Conservation (phyloP, 2,888 invertebrate genomes). For the Ischnus inquisitorius region DNA sequence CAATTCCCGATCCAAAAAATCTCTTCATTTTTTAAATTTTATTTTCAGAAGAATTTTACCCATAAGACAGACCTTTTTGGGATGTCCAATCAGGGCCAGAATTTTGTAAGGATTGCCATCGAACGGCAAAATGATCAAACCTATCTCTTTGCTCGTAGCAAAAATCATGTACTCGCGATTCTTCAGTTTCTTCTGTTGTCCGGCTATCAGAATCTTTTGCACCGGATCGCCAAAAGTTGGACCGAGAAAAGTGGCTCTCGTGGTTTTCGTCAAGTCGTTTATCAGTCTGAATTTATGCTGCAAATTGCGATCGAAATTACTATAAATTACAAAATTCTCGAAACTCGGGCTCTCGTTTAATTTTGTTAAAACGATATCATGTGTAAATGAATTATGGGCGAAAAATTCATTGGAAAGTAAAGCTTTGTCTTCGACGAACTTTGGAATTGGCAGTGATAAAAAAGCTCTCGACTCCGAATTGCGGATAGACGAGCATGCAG, state of each 20-base stretch:
- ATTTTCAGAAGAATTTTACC: no score
- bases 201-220: conserved; percentile 84
- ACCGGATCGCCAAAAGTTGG: conserved; percentile 90
- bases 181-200: conserved; percentile 64
- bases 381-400: no score
- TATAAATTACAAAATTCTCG: not conserved
- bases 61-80: conserved; percentile 86
- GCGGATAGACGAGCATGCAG: conserved; percentile 86
- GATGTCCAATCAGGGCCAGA: conserved; percentile 89
- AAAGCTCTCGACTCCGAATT: conserved; percentile 84
- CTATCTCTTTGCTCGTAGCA: conserved; percentile 89
- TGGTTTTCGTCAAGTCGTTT: conserved; percentile 88
- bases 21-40: no score
- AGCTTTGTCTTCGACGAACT: conserved; percentile 81
- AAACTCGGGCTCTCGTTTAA: no score
- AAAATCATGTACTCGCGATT: conserved; percentile 87
- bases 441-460: conserved; percentile 89
- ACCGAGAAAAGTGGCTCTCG: conserved; percentile 89
- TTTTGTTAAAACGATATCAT: no score
- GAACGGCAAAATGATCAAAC: conserved; percentile 89
- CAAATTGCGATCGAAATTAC: conserved; percentile 79
- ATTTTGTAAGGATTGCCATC: conserved; percentile 92
- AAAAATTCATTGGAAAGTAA: no score
- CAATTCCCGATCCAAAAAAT: no score
- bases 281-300: conserved; percentile 90